Base-by-base conservation (phyloP, 1,140 invertebrate species). In the Colletes gigas region DNA sequence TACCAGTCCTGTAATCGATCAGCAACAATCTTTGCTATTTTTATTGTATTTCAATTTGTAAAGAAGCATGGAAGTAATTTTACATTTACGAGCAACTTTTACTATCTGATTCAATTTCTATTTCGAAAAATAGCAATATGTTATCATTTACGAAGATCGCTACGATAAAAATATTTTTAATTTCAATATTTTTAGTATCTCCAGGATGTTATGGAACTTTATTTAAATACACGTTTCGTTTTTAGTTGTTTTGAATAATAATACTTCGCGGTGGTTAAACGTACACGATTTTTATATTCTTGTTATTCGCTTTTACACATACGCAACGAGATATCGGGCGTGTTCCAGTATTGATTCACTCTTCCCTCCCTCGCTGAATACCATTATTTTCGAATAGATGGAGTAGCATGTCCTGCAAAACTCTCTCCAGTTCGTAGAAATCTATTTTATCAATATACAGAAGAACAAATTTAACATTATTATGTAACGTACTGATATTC, bases 391-490 rank as follows among this genome's bases (percentile, higher is more conserved):
- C 41, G 0, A 73, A n/a, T 52, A 86, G 83, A 82, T 86, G 84
- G 84, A 62, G 84, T 19, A 21, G 75, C 44, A 10, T 67, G 50
- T 55, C 39, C 3, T 10, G 67, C 0, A 82, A 72, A 63, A 15
- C 2, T 15, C 14, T 12, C 17, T 6, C 4, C 44, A 17, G 8
- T 50, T 59, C 65, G n/a, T 19, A 82, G 84, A 60, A 74, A 85
- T 78, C 74, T 78, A 14, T 57, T 39, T 86, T 82, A 85, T 75
- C 83, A 21, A 50, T 79, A n/a, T 74, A 21, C 41, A 12, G 17
- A n/a, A 17, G 10, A 47, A 12, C 1, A 8, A 14, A 57, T 4
- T 65, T 30, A 65, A 65, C 8, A 57, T n/a, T 57, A 17, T 6
- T 5, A 57, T n/a, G 8, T n/a, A 5, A 6, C 7, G 5, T 17